These are phyloP conservation scores for Panopea generosa DNA, from an alignment of 2,888 invertebrate species.

Conservation along the genomic window DNA sequence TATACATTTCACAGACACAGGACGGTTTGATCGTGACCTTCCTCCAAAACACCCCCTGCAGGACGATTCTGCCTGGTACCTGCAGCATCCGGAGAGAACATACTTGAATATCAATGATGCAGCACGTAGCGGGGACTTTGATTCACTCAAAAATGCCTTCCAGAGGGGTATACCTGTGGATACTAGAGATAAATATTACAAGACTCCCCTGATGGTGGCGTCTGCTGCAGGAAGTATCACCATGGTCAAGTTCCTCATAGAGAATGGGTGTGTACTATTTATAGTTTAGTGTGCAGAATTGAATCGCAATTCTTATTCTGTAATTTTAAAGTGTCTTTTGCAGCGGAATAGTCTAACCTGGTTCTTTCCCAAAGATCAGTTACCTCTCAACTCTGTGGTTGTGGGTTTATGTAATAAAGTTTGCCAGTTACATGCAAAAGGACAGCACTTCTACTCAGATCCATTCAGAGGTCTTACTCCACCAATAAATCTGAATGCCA, in stretches of 20 bases:
- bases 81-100: slow-evolving; percentile 81
- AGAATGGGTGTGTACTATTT: slow-evolving; percentile 81
- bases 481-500: too few relatives aligned
- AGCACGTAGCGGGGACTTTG: slow-evolving; percentile 82
- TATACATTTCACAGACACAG: slow-evolving; percentile 83
- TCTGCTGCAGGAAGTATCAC: slow-evolving; percentile 80
- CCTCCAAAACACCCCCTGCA: slow-evolving; percentile 84
- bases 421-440: too few relatives aligned
- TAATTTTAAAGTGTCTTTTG: too few relatives aligned
- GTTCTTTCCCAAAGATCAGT: too few relatives aligned
- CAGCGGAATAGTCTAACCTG: too few relatives aligned
- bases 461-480: too few relatives aligned
- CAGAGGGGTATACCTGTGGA: slow-evolving; percentile 80
- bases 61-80: slow-evolving; percentile 85
- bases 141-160: slow-evolving; percentile 82
- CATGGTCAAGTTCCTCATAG: slow-evolving; percentile 82
- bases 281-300: too few relatives aligned
- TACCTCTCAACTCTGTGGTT: too few relatives aligned
- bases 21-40: slow-evolving; percentile 82
- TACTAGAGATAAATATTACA: slow-evolving; percentile 84
- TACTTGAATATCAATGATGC: slow-evolving; percentile 84
- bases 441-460: too few relatives aligned
- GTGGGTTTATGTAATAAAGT: too few relatives aligned
- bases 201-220: slow-evolving; percentile 85
- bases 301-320: too few relatives aligned